Evolutionary conservation across 2,113 vertebrate genomes (phyloP).

Genomic region (Pteronura brasiliensis): DNA sequence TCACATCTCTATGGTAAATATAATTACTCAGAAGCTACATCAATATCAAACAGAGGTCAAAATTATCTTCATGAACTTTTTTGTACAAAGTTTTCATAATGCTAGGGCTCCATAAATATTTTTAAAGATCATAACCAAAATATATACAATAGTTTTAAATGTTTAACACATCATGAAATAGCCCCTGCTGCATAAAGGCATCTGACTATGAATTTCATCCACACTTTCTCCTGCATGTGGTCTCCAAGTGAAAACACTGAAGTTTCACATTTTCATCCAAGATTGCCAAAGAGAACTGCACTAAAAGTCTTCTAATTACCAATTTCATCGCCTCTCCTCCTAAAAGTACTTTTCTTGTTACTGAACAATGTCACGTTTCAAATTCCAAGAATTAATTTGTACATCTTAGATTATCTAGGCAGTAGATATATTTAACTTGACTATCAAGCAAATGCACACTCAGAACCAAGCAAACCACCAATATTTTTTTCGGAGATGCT

Average conservation of each 20-base stretch:
- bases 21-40: slow-evolving; percentile 27
- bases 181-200: not conserved
- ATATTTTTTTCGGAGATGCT: not conserved
- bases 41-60: slow-evolving; percentile 26
- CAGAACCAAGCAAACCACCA: not conserved
- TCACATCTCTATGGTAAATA: not conserved
- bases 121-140: not conserved
- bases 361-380: not conserved
- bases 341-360: slow-evolving; percentile 22
- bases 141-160: not conserved
- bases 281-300: not conserved
- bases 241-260: not conserved
- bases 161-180: not conserved
- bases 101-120: not conserved
- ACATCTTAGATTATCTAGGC: not conserved
- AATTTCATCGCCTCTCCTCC: not conserved
- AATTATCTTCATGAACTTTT: not conserved
- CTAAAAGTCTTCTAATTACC: not conserved
- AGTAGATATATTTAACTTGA: not conserved
- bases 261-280: not conserved
- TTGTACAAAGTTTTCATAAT: not conserved
- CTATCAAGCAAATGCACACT: not conserved
- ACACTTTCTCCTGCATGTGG: not conserved
- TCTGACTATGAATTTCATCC: not conserved
- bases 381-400: not conserved